Percentiles rank a stretch among this genome's conserved stretches.
These are phyloP conservation scores for Drosophila percnosoma DNA, from an alignment of 2,888 invertebrate species.

Conservation along the genomic window DNA sequence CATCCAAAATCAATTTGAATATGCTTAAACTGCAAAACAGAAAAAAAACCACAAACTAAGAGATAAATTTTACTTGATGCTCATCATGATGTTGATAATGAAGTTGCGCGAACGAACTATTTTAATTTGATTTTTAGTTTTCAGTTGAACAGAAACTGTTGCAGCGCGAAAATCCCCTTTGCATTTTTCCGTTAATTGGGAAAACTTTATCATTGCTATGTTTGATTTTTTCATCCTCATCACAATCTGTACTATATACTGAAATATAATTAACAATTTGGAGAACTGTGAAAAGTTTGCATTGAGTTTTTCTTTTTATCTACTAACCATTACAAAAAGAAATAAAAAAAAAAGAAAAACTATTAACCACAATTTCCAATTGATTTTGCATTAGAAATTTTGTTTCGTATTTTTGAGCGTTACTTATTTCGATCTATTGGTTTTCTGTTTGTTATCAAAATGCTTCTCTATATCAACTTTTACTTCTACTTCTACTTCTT, in stretches of 20 bases:
- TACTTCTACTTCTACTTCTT: constrained; percentile 65
- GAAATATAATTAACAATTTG: constrained; percentile 12
- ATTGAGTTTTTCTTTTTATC: constrained; percentile 12
- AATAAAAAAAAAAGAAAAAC: not conserved
- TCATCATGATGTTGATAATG: constrained; percentile 6
- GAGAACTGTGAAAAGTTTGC: constrained; percentile 13
- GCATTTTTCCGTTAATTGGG: constrained; percentile 24
- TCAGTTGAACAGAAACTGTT: not conserved
- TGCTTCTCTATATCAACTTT: constrained; percentile 74
- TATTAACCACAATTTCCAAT: constrained; percentile 15
- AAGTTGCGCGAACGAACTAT: constrained; percentile 25
- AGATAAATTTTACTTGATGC: constrained; percentile 3
- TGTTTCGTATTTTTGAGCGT: constrained; percentile 40
- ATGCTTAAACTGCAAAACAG: not conserved
- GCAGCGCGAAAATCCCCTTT: constrained; percentile 19
- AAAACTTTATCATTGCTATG: not conserved
- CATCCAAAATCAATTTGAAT: constrained; percentile 20
- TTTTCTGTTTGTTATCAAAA: constrained; percentile 69
- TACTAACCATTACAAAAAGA: constrained; percentile 4
- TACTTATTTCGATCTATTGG: constrained; percentile 56
- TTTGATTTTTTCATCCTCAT: constrained; percentile 1
- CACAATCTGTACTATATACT: constrained; percentile 18
- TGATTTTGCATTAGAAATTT: constrained; percentile 37
- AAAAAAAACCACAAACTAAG: constrained; percentile 7
- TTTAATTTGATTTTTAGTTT: constrained; percentile 12